A percentile compares a stretch with the other conserved stretches of the same genome.
phyloP scores from a whole-genome alignment of 2,888 invertebrate genomes.

The Lasioglossum vierecki region DNA sequence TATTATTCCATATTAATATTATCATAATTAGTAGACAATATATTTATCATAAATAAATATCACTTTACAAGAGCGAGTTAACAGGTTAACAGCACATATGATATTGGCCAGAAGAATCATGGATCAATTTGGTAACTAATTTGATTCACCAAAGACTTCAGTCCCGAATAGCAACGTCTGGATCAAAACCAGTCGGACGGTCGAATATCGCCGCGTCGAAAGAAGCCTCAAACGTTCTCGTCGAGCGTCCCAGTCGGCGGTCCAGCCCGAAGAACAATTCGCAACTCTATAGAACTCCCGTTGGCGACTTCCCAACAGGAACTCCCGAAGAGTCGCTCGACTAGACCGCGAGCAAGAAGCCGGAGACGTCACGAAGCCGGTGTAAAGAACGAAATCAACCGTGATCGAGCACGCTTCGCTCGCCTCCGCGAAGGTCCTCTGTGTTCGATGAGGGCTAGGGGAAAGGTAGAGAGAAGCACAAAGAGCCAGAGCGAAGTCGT shows the following conservation, averaged over 20 bases:
- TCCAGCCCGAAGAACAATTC: constrained; percentile 10
- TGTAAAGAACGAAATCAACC: constrained; percentile 69
- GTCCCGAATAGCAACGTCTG: not conserved
- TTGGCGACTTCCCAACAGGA: constrained; percentile 22
- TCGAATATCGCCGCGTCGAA: not conserved
- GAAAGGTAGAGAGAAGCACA: constrained; percentile 41
- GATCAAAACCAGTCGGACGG: not conserved
- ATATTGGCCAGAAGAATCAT: no score
- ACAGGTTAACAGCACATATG: no score
- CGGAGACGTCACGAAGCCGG: constrained; percentile 23
- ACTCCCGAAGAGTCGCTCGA: constrained; percentile 21
- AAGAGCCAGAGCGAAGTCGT: constrained; percentile 64
- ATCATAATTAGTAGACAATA: no score
- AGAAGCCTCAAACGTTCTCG: constrained; percentile 3
- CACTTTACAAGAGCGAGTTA: no score
- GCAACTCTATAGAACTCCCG: constrained; percentile 7
- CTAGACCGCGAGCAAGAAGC: constrained; percentile 18
- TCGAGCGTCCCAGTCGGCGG: not conserved
- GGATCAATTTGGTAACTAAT: not conserved
- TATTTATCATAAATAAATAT: no score
- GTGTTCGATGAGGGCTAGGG: constrained; percentile 21
- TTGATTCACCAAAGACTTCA: not conserved
- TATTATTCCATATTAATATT: no score
- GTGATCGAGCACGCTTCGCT: constrained; percentile 65
- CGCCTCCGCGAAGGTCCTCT: constrained; percentile 12